Evolutionary conservation across 2,113 vertebrate species (phyloP).

Genomic region (Pterocles gutturalis): DNA sequence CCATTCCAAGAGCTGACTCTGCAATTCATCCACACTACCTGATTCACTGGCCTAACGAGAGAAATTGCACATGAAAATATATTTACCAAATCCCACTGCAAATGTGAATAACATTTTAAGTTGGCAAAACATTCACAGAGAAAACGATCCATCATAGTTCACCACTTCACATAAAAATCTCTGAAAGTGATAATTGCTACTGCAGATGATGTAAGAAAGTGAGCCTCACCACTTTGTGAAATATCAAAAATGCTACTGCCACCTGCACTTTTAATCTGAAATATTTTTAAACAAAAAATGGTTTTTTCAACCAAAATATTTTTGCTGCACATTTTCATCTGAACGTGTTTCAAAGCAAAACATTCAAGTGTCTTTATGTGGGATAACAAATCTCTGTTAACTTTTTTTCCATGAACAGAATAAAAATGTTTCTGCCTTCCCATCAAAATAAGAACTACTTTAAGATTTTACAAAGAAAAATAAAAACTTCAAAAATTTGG

Average conservation of each 20-base stretch:
- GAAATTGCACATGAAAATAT: not conserved
- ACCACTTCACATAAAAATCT: not conserved
- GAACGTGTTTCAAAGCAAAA: not conserved
- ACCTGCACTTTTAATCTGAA: not conserved
- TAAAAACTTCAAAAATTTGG: not conserved
- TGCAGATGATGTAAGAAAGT: not conserved
- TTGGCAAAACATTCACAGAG: not conserved
- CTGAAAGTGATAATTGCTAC: not conserved
- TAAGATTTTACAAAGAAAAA: not conserved
- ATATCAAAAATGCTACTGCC: not conserved
- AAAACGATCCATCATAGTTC: not conserved
- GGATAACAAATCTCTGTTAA: not conserved
- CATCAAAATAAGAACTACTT: not conserved
- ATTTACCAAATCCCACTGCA: not conserved
- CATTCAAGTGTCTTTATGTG: not conserved
- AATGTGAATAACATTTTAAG: not conserved
- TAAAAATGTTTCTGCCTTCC: not conserved
- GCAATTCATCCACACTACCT: conserved; percentile 86
- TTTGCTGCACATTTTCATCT: not conserved
- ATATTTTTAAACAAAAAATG: not conserved
- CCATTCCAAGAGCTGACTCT: conserved; percentile 90
- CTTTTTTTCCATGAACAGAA: not conserved
- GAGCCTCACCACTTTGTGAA: not conserved
- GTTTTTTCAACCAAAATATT: not conserved
- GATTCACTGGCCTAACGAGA: conserved; percentile 86